These are phyloP conservation scores for Sebastes itinus DNA, from an alignment of 2,797 vertebrate genomes.

Conservation along the genomic window DNA sequence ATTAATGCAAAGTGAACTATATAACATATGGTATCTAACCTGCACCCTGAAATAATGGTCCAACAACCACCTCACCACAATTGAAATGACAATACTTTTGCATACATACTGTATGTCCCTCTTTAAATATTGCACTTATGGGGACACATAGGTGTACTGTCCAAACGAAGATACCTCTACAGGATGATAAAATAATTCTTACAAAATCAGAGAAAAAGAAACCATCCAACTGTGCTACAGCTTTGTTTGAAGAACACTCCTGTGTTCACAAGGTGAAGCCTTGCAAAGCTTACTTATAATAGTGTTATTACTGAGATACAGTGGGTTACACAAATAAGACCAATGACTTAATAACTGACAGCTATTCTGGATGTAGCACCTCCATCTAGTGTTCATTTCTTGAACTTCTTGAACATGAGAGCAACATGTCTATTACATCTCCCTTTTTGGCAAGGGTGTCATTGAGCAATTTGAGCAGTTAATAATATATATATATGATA, in stretches of 20 bases:
- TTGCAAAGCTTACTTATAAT: neutral
- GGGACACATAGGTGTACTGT: neutral
- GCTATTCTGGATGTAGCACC: slow-evolving; percentile 30
- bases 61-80: neutral
- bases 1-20: neutral
- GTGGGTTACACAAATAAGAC: slow-evolving; percentile 8
- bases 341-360: neutral
- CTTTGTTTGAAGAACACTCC: neutral
- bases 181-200: neutral
- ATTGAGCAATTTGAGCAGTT: neutral
- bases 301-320: neutral
- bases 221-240: neutral
- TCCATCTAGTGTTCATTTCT: slow-evolving; percentile 69
- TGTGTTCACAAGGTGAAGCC: neutral
- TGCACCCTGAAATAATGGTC: neutral
- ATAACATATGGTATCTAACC: neutral
- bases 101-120: neutral
- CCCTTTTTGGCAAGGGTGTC: neutral
- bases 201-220: neutral
- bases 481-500: neutral
- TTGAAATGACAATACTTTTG: neutral
- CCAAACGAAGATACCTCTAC: neutral
- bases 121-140: neutral
- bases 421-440: neutral
- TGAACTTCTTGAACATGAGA: neutral